phyloP scores from a whole-genome alignment of 2,797 vertebrate species.

The Centroberyx gerrardi region DNA sequence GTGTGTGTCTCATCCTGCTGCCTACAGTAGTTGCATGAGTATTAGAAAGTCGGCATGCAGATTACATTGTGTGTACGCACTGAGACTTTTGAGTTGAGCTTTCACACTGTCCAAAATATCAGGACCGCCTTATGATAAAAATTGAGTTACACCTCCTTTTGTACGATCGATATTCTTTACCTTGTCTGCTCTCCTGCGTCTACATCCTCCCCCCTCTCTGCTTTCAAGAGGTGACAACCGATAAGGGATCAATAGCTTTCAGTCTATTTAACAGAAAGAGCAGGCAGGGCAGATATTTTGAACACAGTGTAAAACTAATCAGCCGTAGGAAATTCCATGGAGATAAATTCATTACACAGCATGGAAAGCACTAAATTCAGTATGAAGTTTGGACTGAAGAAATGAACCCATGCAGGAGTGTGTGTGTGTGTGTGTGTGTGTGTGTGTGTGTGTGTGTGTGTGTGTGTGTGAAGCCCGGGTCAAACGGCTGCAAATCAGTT shows the following conservation, averaged over 20 bases:
- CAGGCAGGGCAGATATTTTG: slow-evolving; percentile 31
- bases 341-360: not conserved
- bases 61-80: not conserved
- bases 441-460: slow-evolving; percentile 6
- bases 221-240: no score
- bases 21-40: not conserved
- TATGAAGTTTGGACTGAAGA: not conserved
- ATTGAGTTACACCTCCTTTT: no score
- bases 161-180: no score
- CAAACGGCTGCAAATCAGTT: slow-evolving; percentile 26
- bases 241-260: not conserved
- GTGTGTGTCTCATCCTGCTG: slow-evolving; percentile 37
- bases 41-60: not conserved
- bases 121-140: slow-evolving; percentile 3
- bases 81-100: slow-evolving; percentile 32
- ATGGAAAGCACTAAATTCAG: slow-evolving; percentile 37
- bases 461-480: slow-evolving; percentile 56
- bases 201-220: not conserved
- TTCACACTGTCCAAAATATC: slow-evolving; percentile 24
- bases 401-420: not conserved
- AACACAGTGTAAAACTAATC: not conserved
- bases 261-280: not conserved
- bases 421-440: slow-evolving; percentile 11
- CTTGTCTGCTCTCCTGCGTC: not conserved
- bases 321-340: not conserved